Conservation (phyloP, 2,113 vertebrate genomes). For the Isichthys henryi region DNA sequence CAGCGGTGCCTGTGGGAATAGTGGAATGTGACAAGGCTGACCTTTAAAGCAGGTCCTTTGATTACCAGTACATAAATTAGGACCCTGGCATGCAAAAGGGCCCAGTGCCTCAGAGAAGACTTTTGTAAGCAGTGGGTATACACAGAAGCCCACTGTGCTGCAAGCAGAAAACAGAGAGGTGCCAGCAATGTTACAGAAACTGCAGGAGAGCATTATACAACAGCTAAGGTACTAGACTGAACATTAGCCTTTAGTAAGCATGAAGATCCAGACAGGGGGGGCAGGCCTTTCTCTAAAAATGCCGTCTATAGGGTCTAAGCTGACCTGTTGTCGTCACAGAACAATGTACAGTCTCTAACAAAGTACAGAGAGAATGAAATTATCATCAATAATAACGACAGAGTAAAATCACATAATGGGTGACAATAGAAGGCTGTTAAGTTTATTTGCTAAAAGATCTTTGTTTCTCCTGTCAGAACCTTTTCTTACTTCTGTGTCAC, state of each 20-base stretch:
- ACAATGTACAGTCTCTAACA: background rate
- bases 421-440: background rate
- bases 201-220: background rate
- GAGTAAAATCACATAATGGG: background rate
- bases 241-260: background rate
- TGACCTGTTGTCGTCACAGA: background rate
- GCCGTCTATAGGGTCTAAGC: background rate
- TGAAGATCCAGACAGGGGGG: background rate
- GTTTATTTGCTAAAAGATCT: background rate
- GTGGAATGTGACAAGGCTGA: conserved; percentile 67
- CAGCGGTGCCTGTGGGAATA: conserved; percentile 64
- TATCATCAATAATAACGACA: background rate
- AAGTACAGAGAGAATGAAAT: background rate
- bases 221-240: background rate
- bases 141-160: conserved; percentile 1
- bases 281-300: background rate
- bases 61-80: conserved; percentile 63
- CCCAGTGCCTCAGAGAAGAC: conserved; percentile 36
- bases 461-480: background rate
- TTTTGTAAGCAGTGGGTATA: conserved; percentile 29
- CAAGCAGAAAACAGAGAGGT: conserved; percentile 19
- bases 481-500: background rate
- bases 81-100: conserved; percentile 47
- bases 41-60: conserved; percentile 63
- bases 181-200: conserved; percentile 7